Base-by-base conservation (phyloP, 1,140 invertebrate genomes). In the Diabrotica undecimpunctata region DNA sequence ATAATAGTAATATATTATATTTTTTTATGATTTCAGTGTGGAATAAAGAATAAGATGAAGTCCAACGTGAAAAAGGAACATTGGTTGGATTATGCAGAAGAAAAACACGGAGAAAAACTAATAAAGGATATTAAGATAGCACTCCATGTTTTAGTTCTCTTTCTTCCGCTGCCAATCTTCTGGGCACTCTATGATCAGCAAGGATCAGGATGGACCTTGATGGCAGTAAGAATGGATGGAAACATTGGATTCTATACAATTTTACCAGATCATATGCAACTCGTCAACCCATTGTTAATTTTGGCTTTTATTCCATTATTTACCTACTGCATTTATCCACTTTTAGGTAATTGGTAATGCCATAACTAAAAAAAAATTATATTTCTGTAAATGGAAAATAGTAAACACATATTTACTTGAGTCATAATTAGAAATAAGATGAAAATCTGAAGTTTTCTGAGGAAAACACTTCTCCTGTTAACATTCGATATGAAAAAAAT, bases 161-260 rank as follows among this genome's bases (percentile, higher is more conserved):
- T 92, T 76, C 75, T 93, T 35, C 93, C 94, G 0, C 74, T 96
- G 3, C 94, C 94, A 7, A 77, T 97, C 3, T 97, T 95, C 77
- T 97, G 95, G 95, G 88, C 94, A 0, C 79, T 98, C 0, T 89
- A 89, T 72, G 91, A 94, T 76, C 92, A 94, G 77, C 88, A 93
- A 83, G 95, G 94, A 10, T 97, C 95, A 0, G 84, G 91, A 55
- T 99, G 96, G 96, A 96, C 94, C 0, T 87, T 97, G 65, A 96
- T 98, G 84, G 96, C 96, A 7, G 88, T 88, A 0, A 84, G 89
- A 68, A 95, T 98, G 93, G 82, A 95, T 75, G 94, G 96, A 8
- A 77, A 86, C n/a, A 76, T 96, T 5, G 84, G 86, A 1, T 84
- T 83, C 63, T 84, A 84, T 12, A 81, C 82, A 0, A 81, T 97